Evolutionary conservation across 2,888 invertebrate species (phyloP), one percentile per base, ranked within the genome.

Genomic region (Amiota mariae): DNA sequence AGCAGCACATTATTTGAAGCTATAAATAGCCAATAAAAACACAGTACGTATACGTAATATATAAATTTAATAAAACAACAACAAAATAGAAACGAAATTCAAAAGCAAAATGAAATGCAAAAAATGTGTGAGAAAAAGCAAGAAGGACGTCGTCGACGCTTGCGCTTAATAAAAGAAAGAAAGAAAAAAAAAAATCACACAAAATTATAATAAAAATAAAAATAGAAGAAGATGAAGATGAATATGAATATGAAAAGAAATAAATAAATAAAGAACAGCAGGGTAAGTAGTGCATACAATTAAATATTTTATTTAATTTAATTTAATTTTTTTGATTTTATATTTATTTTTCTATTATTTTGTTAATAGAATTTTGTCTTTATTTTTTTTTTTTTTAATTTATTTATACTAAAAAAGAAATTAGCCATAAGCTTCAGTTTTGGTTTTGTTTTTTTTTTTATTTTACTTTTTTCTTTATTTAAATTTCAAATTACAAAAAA

Each of bases 311-410:
- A 24, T 51, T 72, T 51, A 15, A 61, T 61, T 73, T 77, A n/a
- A n/a, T n/a, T n/a, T n/a, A n/a, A n/a, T n/a, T n/a, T n/a, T 71
- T 79, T 82, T 81, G 81, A 64, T 77, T 78, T 70, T 72, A 72
- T 70, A 48, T 47, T 48, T 2, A 8, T n/a, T 66, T 64, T 77
- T 79, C 66, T 72, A 72, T 73, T 63, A 68, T 48, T 72, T 74
- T 75, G 18, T 63, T 71, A 49, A 54, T 49, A 54, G 36, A 13
- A 18, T 71, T 59, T 59, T 51, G 9, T 24, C 20, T 68, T 54
- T 36, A 13, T 68, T 56, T 54, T 67, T 15, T 15, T 36, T 67
- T 18, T 12, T 68, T 68, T 46, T 49, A 57, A 57, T 57, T 57
- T n/a, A 64, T 48, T 48, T 15, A 59, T 20, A 15, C 36, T 36